Evolutionary conservation across 53 echinoderm and acorn worm genomes (phyloP).

Genomic region (Actinopyga echinites): DNA sequence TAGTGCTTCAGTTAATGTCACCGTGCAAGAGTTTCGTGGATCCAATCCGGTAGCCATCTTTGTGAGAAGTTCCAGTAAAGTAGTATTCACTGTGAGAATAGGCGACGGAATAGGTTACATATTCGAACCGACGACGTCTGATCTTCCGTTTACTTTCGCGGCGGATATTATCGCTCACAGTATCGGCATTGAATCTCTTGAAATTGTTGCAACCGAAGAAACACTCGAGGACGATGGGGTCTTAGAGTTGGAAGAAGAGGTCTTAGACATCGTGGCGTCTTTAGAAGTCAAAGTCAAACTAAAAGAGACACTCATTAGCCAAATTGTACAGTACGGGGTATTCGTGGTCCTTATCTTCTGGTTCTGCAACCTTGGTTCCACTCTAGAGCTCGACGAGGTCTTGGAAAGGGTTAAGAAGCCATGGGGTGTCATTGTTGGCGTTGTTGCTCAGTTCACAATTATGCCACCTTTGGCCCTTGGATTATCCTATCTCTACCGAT

Average conservation of each 20-base stretch:
- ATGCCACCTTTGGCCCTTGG: constrained; percentile 28
- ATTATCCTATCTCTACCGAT: background rate
- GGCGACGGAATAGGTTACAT: background rate
- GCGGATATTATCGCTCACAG: background rate
- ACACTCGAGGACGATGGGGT: background rate
- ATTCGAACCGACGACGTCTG: background rate
- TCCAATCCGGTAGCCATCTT: background rate
- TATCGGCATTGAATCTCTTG: constrained; percentile 47
- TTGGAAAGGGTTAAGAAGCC: constrained; percentile 11
- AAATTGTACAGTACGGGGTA: constrained; percentile 10
- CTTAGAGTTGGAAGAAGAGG: background rate
- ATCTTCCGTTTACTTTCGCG: background rate
- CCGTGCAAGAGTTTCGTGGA: background rate
- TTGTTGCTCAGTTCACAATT: constrained; percentile 30
- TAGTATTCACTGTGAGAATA: constrained; percentile 2
- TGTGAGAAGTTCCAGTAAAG: constrained; percentile 4
- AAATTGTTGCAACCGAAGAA: constrained; percentile 32
- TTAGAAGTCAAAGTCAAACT: constrained; percentile 28
- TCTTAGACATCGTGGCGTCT: background rate
- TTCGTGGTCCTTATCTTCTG: constrained; percentile 6
- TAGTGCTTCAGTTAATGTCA: background rate
- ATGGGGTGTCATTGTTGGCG: constrained; percentile 48
- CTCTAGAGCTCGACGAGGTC: background rate
- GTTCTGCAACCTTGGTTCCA: constrained; percentile 3
- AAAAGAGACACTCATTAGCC: background rate